phyloP scores from a whole-genome alignment of 2,888 invertebrate genomes.

The Baronia brevicornis region DNA sequence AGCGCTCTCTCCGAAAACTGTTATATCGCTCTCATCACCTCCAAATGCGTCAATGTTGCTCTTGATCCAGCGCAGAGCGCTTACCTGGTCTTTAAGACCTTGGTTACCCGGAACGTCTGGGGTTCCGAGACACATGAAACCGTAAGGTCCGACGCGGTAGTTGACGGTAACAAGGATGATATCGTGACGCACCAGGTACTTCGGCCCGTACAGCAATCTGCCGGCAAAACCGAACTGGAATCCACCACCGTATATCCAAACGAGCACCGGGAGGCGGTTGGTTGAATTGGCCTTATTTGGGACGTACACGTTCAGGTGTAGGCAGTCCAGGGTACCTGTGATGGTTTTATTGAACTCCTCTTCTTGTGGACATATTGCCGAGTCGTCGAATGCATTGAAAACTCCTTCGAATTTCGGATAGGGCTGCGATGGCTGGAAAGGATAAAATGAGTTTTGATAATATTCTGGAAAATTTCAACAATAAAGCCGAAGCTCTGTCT shows the following conservation, averaged over 20 bases:
- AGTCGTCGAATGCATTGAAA: slow-evolving; percentile 32
- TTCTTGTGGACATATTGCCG: slow-evolving; percentile 30
- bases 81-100: slow-evolving; percentile 30
- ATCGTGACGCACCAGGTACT: slow-evolving; percentile 22
- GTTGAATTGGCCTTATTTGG: slow-evolving; percentile 16
- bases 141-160: slow-evolving; percentile 36
- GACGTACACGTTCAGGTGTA: slow-evolving; percentile 29
- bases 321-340: slow-evolving; percentile 27
- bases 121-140: slow-evolving; percentile 33
- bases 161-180: slow-evolving; percentile 39
- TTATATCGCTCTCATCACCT: slow-evolving; percentile 28
- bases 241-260: slow-evolving; percentile 23
- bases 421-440: slow-evolving; percentile 18
- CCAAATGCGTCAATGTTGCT: slow-evolving; percentile 31
- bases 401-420: slow-evolving; percentile 22
- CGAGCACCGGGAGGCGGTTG: slow-evolving; percentile 20
- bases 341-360: slow-evolving; percentile 24
- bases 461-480: slow-evolving; percentile 97
- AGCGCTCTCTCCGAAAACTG: slow-evolving; percentile 30
- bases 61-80: slow-evolving; percentile 28
- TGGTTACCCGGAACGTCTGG: slow-evolving; percentile 35
- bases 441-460: slow-evolving; percentile 18
- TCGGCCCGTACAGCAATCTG: slow-evolving; percentile 20
- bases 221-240: slow-evolving; percentile 16
- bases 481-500: slow-evolving; percentile 96